Evolutionary conservation across 2,888 invertebrate species (phyloP).

Genomic region (Eupithecia tripunctaria): DNA sequence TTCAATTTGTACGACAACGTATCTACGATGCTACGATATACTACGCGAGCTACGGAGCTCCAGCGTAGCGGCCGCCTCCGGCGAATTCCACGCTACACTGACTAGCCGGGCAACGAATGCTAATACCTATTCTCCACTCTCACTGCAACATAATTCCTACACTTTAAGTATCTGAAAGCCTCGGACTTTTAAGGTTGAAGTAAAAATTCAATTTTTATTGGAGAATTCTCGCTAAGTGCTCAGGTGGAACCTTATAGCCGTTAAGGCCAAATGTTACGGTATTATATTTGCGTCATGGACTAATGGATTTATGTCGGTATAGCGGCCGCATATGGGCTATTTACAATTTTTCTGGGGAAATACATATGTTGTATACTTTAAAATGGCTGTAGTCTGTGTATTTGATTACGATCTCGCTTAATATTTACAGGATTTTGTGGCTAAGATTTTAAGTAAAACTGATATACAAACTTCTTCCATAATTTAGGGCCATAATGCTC

Average conservation of each 20-base stretch:
- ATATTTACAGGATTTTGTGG: not conserved
- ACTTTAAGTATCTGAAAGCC: constrained; percentile 51
- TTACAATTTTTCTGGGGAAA: not conserved
- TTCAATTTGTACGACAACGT: constrained; percentile 42
- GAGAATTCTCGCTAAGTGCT: constrained; percentile 40
- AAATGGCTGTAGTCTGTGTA: not conserved
- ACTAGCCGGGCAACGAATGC: constrained; percentile 32
- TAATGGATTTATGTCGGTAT: constrained; percentile 43
- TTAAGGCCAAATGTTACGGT: constrained; percentile 45
- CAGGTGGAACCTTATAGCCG: constrained; percentile 45
- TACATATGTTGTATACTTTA: not conserved
- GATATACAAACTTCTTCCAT: not conserved
- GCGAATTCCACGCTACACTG: constrained; percentile 62
- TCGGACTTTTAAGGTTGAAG: constrained; percentile 25
- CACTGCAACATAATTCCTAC: constrained; percentile 49
- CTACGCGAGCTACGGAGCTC: constrained; percentile 50
- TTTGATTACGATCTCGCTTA: not conserved
- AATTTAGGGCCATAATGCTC: not conserved
- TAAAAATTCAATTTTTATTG: constrained; percentile 45
- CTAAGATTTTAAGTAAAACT: not conserved
- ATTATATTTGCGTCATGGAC: constrained; percentile 44
- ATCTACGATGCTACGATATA: constrained; percentile 38
- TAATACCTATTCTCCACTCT: constrained; percentile 34
- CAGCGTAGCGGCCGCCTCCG: constrained; percentile 66
- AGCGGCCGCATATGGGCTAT: not conserved